Conservation (phyloP, 92 coral and sea anemone genomes). For the Pocillopora meandrina region DNA sequence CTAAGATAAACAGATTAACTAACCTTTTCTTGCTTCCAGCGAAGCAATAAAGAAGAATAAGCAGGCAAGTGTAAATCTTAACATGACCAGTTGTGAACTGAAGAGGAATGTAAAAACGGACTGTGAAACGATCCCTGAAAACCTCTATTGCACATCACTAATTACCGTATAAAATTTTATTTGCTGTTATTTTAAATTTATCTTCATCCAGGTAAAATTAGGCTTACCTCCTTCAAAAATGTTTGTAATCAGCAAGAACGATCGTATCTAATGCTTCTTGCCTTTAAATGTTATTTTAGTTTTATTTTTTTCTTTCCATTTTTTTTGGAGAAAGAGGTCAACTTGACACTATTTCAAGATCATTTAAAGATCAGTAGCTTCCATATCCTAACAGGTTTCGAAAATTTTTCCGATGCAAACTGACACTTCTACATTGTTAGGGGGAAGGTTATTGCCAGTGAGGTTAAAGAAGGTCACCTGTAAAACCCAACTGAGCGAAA, state of each 20-base stretch:
- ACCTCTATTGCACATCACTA: conserved; percentile 15
- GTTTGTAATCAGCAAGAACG: background rate
- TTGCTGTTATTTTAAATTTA: background rate
- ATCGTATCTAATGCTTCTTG: background rate
- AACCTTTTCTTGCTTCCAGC: conserved; percentile 64
- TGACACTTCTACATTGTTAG: conserved; percentile 1
- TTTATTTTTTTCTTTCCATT: background rate
- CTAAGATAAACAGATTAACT: conserved; percentile 3
- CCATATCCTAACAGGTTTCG: background rate
- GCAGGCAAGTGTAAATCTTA: conserved; percentile 29
- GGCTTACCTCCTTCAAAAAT: background rate
- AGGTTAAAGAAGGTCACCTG: conserved; percentile 30
- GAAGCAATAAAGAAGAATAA: conserved; percentile 53
- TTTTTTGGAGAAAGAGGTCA: conserved; percentile 2
- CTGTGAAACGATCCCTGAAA: conserved; percentile 15
- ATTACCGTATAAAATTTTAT: background rate
- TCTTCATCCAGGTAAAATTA: background rate
- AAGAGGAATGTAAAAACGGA: background rate
- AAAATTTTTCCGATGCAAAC: background rate
- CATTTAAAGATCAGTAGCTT: background rate
- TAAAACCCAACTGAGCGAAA: conserved; percentile 7
- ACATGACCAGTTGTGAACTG: conserved; percentile 33
- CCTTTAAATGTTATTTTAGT: background rate
- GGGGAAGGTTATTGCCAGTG: background rate
- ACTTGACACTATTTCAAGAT: conserved; percentile 3